Percentiles rank a stretch among this genome's conserved stretches.
phyloP scores from a whole-genome alignment of 2,888 invertebrate species.

The Agrochola circellaris region DNA sequence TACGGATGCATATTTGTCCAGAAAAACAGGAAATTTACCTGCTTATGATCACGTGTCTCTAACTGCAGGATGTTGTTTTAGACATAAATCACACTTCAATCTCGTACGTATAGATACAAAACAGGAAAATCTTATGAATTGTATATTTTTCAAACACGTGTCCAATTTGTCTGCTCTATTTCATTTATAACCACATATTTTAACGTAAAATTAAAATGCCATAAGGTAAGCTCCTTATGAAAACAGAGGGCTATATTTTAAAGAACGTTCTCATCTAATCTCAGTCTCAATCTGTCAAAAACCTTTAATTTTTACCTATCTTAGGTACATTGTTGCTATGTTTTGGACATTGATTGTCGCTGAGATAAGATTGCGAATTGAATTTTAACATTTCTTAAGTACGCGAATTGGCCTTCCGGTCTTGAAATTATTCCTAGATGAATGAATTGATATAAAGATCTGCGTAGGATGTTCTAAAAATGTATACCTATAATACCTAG shows the following conservation, averaged over 20 bases:
- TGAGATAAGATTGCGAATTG: no score
- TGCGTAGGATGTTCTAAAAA: not conserved
- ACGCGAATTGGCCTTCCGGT: no score
- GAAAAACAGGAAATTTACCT: not conserved
- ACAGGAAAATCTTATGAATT: not conserved
- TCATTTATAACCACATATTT: not conserved
- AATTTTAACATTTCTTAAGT: no score
- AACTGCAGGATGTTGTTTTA: not conserved
- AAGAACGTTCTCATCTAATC: no score
- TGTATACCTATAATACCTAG: not conserved
- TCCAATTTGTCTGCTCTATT: not conserved
- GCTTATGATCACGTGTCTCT: slow-evolving; percentile 12
- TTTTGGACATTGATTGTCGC: no score
- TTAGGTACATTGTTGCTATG: no score
- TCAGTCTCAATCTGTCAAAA: no score
- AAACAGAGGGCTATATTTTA: not conserved
- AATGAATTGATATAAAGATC: not conserved
- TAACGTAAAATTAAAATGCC: slow-evolving; percentile 10
- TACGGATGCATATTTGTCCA: not conserved
- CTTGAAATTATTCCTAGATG: not conserved
- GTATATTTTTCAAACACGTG: slow-evolving; percentile 15
- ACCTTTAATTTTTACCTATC: no score
- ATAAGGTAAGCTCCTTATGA: not conserved
- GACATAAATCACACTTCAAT: not conserved
- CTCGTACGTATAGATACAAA: not conserved